Evolutionary conservation across 2,113 vertebrate genomes (phyloP), one percentile per base, ranked within the genome.

Genomic region (Hassar affinis): DNA sequence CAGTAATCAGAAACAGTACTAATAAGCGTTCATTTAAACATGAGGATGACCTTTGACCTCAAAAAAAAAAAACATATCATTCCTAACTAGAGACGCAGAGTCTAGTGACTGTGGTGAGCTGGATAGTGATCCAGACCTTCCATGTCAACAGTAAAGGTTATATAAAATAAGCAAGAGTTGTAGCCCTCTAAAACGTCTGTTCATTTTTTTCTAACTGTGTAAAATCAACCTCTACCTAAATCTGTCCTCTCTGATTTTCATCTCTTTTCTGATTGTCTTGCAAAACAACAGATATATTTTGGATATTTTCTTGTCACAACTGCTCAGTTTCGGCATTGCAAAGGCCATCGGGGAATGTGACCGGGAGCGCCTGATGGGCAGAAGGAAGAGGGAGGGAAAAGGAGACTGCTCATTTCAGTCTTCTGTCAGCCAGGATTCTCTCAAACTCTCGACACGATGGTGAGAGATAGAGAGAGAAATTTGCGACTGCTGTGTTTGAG

Each of bases 301-400:
- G n/a, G 66, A 59, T 82, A 82, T 86, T 79, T 86, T 87, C 72
- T 88, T 93, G 92, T 92, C 93, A 93, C 68, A 80, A 89, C 85
- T 84, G 89, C 89, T 95, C 90, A 92, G 89, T 88, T 87, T 80
- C 87, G 89, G 83, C 86, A 87, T 89, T 90, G 90, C 72, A 76
- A 89, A 89, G 86, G 85, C 87, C 90, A 91, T 92, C 91, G 90
- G 87, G 92, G 85, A 81, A 85, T 89, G 92, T 91, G 91, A 91
- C 88, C 84, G 89, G 84, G 91, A 91, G 87, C 84, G 85, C 89
- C 86, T 91, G 91, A 93, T 89, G 89, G 90, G 89, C 56, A 49
- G 69, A 74, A 84, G 30, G 82, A 78, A 42, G 69, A 78, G 79
- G 33, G 82, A 71, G 61, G 61, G 42, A 78, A 82, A 91, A 88